Base-by-base conservation (phyloP, 2,888 invertebrate genomes). In the Timandra comae region DNA sequence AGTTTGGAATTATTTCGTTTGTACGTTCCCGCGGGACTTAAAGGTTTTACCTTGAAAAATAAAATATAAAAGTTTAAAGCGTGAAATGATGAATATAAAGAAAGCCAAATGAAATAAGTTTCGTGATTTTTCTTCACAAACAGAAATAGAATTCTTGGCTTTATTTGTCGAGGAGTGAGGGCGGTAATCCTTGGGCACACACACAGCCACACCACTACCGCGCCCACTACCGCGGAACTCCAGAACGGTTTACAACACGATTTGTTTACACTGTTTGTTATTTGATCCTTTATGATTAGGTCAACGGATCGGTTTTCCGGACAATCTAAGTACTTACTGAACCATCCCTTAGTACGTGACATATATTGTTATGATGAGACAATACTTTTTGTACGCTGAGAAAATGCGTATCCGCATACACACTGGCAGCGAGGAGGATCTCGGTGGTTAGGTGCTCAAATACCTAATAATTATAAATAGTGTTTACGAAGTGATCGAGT, bases 81-180 rank as follows among this genome's bases (percentile, higher is more conserved):
- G 13, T 13, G 23, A 33, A 37, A 21, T 33, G 27, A 29, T 26
- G 27, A 29, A 33, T 33, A 16, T 25, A 30, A 32, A 34, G 33
- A 26, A 20, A 29, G 22, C 26, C 30, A 20, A 33, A 38, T 33
- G 29, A 20, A 35, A 41, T 33, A 38, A 41, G 20, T 16, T 16
- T 33, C 23, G 11, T 38, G 38, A 38, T 37, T 42, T 27, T 27
- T 30, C 35, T 35, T 32, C 12, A 36, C 34, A 37, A 36, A 43
- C 33, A 38, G 33, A 32, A 32, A 32, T 23, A 34, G 16, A 16
- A 16, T 16, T 16, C 20, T 33, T 16, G 23, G 24, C 6, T 29
- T 33, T 34, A 29, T 34, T 39, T 34, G 32, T 16, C 21, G 9
- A 12, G 12, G 3, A 8, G 29, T 20, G 20, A 5, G 9, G 25